phyloP scores from a whole-genome alignment of 2,888 invertebrate species.

The Chirona hameri region DNA sequence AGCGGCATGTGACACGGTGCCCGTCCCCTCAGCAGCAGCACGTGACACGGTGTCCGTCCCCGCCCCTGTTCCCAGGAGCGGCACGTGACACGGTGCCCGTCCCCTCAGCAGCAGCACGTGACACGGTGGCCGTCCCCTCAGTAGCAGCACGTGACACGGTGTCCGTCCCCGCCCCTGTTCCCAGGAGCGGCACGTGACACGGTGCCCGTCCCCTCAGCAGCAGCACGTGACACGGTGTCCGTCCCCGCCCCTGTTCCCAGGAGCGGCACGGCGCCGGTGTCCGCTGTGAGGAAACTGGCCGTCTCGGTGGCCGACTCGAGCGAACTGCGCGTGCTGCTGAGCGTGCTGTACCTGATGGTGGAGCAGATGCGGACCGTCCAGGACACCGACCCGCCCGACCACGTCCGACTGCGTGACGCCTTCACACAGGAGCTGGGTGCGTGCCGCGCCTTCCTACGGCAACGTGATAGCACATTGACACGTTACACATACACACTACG shows the following conservation, averaged over 20 bases:
- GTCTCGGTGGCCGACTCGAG: slow-evolving; percentile 85
- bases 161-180: not conserved
- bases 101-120: too few species aligned
- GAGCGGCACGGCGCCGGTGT: not conserved
- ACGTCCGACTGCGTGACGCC: slow-evolving; percentile 54
- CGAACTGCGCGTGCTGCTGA: slow-evolving; percentile 85
- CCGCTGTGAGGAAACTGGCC: slow-evolving; percentile 61
- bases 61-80: too few species aligned
- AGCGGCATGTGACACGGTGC: too few species aligned
- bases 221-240: not conserved
- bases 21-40: too few species aligned
- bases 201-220: not conserved
- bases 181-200: not conserved
- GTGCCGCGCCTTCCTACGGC: not conserved
- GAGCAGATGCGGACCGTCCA: slow-evolving; percentile 72
- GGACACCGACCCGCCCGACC: slow-evolving; percentile 44
- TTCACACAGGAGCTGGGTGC: slow-evolving; percentile 56
- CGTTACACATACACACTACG: too few species aligned
- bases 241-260: not conserved
- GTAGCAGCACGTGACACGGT: too few species aligned
- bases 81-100: too few species aligned
- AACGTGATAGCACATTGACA: too few species aligned
- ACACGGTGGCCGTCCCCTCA: too few species aligned
- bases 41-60: too few species aligned
- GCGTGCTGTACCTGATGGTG: slow-evolving; percentile 89